These are phyloP conservation scores for Leptura quadrifasciata DNA, from an alignment of 2,888 invertebrate genomes.

Conservation along the genomic window DNA sequence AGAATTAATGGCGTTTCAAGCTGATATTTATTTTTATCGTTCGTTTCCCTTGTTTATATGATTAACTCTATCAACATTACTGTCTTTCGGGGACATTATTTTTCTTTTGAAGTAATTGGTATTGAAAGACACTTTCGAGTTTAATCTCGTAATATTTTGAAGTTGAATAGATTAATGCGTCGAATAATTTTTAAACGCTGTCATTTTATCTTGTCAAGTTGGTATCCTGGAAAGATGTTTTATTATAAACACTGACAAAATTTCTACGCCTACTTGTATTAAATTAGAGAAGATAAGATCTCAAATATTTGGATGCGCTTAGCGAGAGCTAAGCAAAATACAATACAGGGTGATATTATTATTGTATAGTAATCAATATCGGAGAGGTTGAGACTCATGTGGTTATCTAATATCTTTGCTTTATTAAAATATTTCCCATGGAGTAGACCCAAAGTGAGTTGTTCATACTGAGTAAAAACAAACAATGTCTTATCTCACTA, in stretches of 20 bases:
- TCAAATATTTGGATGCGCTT: background rate
- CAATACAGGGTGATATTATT: too few relatives aligned
- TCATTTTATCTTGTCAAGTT: constrained; percentile 19
- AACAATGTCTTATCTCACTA: too few relatives aligned
- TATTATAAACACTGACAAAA: constrained; percentile 18
- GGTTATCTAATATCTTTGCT: too few relatives aligned
- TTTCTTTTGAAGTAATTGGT: background rate
- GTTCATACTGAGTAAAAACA: too few relatives aligned
- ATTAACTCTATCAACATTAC: constrained; percentile 10
- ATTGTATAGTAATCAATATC: too few relatives aligned
- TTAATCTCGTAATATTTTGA: constrained; percentile 10
- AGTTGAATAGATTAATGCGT: constrained; percentile 11
- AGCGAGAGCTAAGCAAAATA: background rate
- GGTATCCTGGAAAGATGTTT: background rate
- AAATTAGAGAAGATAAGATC: constrained; percentile 15
- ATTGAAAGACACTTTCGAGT: constrained; percentile 11
- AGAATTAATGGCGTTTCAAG: constrained; percentile 4
- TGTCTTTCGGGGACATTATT: background rate
- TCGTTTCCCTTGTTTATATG: constrained; percentile 22
- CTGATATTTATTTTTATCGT: constrained; percentile 20
- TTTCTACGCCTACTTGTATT: constrained; percentile 10
- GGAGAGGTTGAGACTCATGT: too few relatives aligned
- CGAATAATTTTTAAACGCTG: constrained; percentile 14
- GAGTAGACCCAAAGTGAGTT: too few relatives aligned
- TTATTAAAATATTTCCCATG: too few relatives aligned